These are phyloP conservation scores for fruit fly (Drosophila melanogaster) DNA, from an alignment of 1,140 invertebrate genomes.

Conservation along the genomic window Release_6_plus_ISO1_MT NC_004354.4:17991501-17992000, in stretches of 20 bases:
- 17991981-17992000: constrained; percentile 4
- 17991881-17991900: constrained; percentile 40
- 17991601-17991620: constrained; percentile 57
- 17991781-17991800: background rate
- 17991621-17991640: constrained; percentile 58
- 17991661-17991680: constrained; percentile 5
- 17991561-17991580: background rate
- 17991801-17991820: constrained; percentile 71
- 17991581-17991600: background rate
- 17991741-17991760: constrained; percentile 14
- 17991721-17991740: constrained; percentile 24
- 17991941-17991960: background rate
- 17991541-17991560: constrained; percentile 26
- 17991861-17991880: constrained; percentile 80
- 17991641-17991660: constrained; percentile 44
- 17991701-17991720: constrained; percentile 74
- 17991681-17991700: constrained; percentile 10
- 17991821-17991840: constrained; percentile 51
- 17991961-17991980: background rate
- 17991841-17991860: constrained; percentile 66
- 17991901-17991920: constrained; percentile 15
- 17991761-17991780: too few species aligned
- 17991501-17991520: constrained; percentile 60
- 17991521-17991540: constrained; percentile 61
- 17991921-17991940: constrained; percentile 17